phyloP scores from a whole-genome alignment of 2,113 vertebrate species.

The Baryphthengus martii region DNA sequence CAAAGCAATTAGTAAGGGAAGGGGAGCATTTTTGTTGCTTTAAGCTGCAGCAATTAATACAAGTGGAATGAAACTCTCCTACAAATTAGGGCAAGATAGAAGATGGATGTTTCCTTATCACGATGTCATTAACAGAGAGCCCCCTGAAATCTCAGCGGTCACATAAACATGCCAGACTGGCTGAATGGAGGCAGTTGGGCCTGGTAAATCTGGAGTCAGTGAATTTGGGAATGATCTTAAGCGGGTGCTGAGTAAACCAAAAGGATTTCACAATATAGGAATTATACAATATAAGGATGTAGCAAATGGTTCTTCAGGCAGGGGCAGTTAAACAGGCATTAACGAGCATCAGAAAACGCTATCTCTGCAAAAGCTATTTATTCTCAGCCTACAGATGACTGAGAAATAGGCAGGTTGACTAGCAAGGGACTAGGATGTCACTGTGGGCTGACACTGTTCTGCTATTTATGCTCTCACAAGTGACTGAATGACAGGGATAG shows the following conservation, averaged over 20 bases:
- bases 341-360: not conserved
- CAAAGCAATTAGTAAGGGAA: not conserved
- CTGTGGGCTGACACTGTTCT: not conserved
- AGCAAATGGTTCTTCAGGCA: not conserved
- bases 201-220: constrained; percentile 40
- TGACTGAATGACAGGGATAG: not conserved
- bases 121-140: not conserved
- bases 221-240: not conserved
- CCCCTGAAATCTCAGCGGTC: not conserved
- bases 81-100: not conserved
- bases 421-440: not conserved
- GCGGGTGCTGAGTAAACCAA: not conserved
- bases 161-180: not conserved
- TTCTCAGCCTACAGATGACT: not conserved
- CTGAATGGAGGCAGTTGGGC: constrained; percentile 1
- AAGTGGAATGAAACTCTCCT: not conserved
- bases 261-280: not conserved
- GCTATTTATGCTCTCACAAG: constrained; percentile 33
- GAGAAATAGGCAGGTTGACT: constrained; percentile 4
- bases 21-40: not conserved
- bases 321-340: not conserved
- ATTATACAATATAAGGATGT: not conserved
- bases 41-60: not conserved
- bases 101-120: not conserved
- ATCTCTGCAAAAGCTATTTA: constrained; percentile 11